A percentile compares a stretch with the other conserved stretches of the same genome.
These are phyloP conservation scores for Heliconius nattereri DNA, from an alignment of 1,140 invertebrate genomes.

Conservation along the genomic window DNA sequence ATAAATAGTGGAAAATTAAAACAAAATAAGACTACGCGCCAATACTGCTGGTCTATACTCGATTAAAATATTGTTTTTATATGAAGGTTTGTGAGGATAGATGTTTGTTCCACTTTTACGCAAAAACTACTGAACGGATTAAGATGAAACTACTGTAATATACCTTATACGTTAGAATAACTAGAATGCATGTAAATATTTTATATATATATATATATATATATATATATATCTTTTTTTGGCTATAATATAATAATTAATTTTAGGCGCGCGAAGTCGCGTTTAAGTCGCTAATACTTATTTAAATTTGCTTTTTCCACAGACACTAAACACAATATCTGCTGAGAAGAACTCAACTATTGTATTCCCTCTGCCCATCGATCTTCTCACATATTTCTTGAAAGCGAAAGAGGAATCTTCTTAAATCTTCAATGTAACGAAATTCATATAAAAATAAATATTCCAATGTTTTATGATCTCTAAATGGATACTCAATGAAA, in stretches of 20 bases:
- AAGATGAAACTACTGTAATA: too few species aligned
- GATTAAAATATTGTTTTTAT: not conserved
- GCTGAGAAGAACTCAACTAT: slow-evolving; percentile 97
- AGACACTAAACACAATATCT: slow-evolving; percentile 93
- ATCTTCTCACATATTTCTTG: slow-evolving; percentile 82
- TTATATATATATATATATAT: too few species aligned
- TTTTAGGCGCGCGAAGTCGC: too few species aligned
- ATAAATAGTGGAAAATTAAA: not conserved
- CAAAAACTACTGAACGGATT: too few species aligned
- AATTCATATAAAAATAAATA: not conserved
- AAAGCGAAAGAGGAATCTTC: slow-evolving; percentile 58
- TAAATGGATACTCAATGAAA: not conserved
- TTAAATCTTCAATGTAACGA: slow-evolving; percentile 14
- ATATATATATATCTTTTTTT: too few species aligned
- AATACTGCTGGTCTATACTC: not conserved
- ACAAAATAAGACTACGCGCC: not conserved
- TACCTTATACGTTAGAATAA: too few species aligned
- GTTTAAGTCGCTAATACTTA: too few species aligned
- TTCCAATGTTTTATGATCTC: not conserved
- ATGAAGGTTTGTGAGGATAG: too few species aligned
- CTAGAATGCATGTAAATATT: too few species aligned
- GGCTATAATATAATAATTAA: too few species aligned
- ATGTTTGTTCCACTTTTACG: too few species aligned
- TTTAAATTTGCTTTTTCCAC: slow-evolving; percentile 59
- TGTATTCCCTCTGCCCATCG: slow-evolving; percentile 93